Evolutionary conservation across 2,888 invertebrate genomes (phyloP).

Genomic region (Gnatocerus cornutus): DNA sequence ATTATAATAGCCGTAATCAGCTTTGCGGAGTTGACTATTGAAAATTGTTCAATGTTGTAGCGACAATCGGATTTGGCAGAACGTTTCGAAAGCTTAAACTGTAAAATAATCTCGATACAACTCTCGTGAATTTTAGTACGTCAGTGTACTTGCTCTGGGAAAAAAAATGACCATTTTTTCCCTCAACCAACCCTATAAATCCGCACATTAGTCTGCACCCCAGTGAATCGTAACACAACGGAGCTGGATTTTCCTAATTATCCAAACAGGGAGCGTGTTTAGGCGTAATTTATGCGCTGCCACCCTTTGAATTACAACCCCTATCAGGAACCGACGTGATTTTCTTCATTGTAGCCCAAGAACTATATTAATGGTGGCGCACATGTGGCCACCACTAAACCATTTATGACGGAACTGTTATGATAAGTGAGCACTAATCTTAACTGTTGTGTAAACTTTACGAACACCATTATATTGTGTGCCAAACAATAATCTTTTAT

Average conservation of each 20-base stretch:
- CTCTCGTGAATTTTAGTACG: background rate
- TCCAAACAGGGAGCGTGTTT: constrained; percentile 61
- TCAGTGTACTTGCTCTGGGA: background rate
- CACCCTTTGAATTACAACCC: constrained; percentile 46
- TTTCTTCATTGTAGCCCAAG: constrained; percentile 16
- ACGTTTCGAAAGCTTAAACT: background rate
- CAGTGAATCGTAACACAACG: constrained; percentile 33
- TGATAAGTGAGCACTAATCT: constrained; percentile 27
- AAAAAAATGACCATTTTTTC: constrained; percentile 21
- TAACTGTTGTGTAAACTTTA: constrained; percentile 2
- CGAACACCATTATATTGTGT: constrained; percentile 3
- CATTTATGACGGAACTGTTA: constrained; percentile 14
- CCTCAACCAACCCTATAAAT: constrained; percentile 18
- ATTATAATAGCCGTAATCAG: constrained; percentile 25
- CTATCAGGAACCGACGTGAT: constrained; percentile 20
- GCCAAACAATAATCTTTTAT: constrained; percentile 14
- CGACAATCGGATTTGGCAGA: background rate
- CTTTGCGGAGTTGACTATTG: constrained; percentile 25
- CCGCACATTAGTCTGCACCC: constrained; percentile 29
- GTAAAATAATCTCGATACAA: background rate
- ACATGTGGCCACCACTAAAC: constrained; percentile 11
- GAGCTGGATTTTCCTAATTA: constrained; percentile 61
- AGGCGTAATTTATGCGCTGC: constrained; percentile 62
- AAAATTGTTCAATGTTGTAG: constrained; percentile 15
- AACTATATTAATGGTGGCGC: constrained; percentile 7